Evolutionary conservation across 1,140 invertebrate species (phyloP).

Genomic region (Anthonomus grandis): DNA sequence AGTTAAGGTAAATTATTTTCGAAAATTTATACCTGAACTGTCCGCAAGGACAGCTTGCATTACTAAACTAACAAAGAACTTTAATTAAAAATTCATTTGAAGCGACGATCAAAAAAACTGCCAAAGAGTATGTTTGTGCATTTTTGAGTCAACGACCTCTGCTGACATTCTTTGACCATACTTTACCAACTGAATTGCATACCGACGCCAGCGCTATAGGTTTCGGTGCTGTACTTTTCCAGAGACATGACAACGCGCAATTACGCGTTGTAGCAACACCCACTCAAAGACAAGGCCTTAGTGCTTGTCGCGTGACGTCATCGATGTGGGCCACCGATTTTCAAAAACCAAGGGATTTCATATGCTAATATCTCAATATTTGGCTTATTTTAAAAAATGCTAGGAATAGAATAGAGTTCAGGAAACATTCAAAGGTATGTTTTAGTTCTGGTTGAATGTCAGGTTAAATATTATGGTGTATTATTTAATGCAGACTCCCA

Average conservation of each 20-base stretch:
- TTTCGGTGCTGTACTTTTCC: slow-evolving; percentile 43
- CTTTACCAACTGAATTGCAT: slow-evolving; percentile 39
- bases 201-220: slow-evolving; percentile 41
- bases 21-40: neutral
- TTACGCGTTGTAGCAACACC: no score
- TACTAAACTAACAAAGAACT: neutral
- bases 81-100: neutral
- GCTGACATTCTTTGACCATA: slow-evolving; percentile 39
- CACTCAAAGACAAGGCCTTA: no score
- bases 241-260: slow-evolving; percentile 32
- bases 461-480: no score
- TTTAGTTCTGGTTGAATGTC: no score
- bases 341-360: no score
- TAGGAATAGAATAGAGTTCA: no score
- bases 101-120: neutral
- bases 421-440: no score
- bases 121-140: slow-evolving; percentile 33
- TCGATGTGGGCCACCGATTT: no score
- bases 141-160: slow-evolving; percentile 32
- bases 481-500: no score
- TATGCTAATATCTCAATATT: no score
- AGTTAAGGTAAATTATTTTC: neutral
- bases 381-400: no score
- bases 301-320: no score
- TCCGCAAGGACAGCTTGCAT: neutral